Conservation (phyloP, 2,888 invertebrate species). For the Polydrusus pterygomalis region DNA sequence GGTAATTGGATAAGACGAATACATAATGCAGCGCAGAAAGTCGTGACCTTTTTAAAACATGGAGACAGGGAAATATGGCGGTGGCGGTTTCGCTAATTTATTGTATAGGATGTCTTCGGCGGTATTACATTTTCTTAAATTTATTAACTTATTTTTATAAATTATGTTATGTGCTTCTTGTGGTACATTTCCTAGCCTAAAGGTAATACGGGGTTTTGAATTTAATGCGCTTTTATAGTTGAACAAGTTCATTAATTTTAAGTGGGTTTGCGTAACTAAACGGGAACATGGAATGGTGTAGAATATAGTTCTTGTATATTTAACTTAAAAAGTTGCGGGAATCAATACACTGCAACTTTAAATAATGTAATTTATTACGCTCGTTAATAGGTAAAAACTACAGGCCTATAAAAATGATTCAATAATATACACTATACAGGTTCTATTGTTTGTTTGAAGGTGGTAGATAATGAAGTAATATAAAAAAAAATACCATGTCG, state of each 20-base stretch:
- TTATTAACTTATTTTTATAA: slow-evolving; percentile 56
- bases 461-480: too few relatives aligned
- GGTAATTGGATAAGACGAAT: slow-evolving; percentile 56
- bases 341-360: neutral
- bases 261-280: neutral
- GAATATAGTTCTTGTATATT: neutral
- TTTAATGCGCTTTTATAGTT: slow-evolving; percentile 20
- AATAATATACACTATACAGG: too few relatives aligned
- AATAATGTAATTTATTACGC: neutral
- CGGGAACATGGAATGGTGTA: neutral
- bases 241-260: slow-evolving; percentile 8
- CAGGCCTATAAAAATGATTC: too few relatives aligned
- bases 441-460: too few relatives aligned
- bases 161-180: slow-evolving; percentile 45
- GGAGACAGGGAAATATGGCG: slow-evolving; percentile 51
- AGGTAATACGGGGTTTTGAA: slow-evolving; percentile 13
- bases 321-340: neutral
- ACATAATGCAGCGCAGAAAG: slow-evolving; percentile 49
- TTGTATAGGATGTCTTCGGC: slow-evolving; percentile 51
- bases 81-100: slow-evolving; percentile 48
- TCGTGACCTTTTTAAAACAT: slow-evolving; percentile 54
- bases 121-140: slow-evolving; percentile 53
- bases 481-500: too few relatives aligned
- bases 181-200: slow-evolving; percentile 20
- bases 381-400: too few relatives aligned